Conservation (phyloP, 2,113 vertebrate genomes). For the Mesembrinibis cayennensis region DNA sequence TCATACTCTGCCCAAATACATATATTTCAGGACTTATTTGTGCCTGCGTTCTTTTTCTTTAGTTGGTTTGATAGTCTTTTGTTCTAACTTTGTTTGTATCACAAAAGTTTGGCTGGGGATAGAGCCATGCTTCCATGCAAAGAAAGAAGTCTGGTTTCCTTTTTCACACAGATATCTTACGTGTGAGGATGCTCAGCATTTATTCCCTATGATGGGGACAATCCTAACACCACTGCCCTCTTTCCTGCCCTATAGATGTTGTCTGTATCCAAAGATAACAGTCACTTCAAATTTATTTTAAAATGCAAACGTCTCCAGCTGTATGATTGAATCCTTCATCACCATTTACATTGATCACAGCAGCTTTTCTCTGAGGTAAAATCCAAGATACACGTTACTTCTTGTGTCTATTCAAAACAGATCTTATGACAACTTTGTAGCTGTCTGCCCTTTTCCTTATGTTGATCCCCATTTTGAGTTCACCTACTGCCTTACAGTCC, state of each 20-base stretch:
- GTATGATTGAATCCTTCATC: neutral
- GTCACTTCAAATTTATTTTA: neutral
- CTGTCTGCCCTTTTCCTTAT: neutral
- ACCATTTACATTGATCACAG: neutral
- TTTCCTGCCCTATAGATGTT: neutral
- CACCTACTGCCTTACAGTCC: neutral
- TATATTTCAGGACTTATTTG: conserved; percentile 42
- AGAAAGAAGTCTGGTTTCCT: neutral
- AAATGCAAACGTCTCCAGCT: neutral
- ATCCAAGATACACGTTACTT: neutral
- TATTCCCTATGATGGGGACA: neutral
- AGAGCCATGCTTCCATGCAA: neutral
- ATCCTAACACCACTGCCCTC: neutral
- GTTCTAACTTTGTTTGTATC: neutral
- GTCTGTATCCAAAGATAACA: neutral
- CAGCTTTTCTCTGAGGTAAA: neutral
- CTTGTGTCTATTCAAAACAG: neutral
- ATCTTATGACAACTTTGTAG: neutral
- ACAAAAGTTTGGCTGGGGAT: neutral
- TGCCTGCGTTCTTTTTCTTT: neutral
- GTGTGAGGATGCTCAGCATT: neutral
- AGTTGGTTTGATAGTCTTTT: neutral
- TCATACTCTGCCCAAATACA: conserved; percentile 58
- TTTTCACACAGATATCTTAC: neutral
- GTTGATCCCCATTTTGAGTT: neutral